Conservation (phyloP, 2,113 vertebrate genomes). For the Talpa occidentalis region DNA sequence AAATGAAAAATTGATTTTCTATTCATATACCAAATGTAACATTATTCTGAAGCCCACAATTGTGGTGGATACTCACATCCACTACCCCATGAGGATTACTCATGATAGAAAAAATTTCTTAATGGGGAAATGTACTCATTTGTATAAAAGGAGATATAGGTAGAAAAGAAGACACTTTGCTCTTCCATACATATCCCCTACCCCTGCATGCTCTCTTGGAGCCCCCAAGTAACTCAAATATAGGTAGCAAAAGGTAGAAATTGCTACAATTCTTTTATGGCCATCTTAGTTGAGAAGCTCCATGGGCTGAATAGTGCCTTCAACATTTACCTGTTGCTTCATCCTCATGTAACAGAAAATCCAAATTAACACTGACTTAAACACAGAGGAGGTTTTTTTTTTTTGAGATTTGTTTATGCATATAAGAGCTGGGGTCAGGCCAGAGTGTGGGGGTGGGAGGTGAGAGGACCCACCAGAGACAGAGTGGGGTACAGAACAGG, state of each 20-base stretch:
- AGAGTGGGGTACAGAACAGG: no score
- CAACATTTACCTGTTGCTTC: neutral
- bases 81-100: neutral
- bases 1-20: slow-evolving; percentile 12
- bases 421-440: no score
- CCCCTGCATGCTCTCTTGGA: neutral
- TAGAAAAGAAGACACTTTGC: neutral
- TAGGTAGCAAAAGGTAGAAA: neutral
- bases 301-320: neutral
- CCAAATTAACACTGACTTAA: neutral
- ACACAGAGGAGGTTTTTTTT: neutral
- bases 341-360: neutral
- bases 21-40: neutral
- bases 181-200: neutral
- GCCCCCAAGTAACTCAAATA: neutral
- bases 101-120: neutral
- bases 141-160: neutral
- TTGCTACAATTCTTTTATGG: neutral
- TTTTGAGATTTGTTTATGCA: no score
- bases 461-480: no score
- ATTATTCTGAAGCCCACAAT: neutral
- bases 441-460: no score
- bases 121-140: neutral
- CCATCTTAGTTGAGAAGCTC: neutral
- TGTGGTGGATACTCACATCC: neutral